Percentiles rank a stretch among this genome's conserved stretches.
phyloP scores from a whole-genome alignment of 2,888 invertebrate genomes.

The Tenthredo amoena region DNA sequence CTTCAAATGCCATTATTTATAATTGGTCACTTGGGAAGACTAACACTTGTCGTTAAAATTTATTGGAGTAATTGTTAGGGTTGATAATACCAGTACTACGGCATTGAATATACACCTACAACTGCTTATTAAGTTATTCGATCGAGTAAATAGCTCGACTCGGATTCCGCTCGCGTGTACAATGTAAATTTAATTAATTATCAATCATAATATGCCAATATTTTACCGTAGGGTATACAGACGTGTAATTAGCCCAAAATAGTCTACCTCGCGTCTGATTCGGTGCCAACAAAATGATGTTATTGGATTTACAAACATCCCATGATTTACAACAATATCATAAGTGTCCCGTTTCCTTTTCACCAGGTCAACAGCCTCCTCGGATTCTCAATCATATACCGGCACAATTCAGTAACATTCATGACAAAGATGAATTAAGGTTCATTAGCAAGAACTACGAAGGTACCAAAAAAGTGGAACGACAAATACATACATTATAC shows the following conservation, averaged over 20 bases:
- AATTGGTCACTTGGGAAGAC: not conserved
- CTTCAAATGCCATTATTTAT: not conserved
- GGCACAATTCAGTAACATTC: not conserved
- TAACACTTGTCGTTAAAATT: constrained; percentile 3
- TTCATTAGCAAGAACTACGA: not conserved
- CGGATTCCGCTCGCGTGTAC: not conserved
- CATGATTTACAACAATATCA: not conserved
- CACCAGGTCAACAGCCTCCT: constrained; percentile 5
- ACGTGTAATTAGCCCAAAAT: not conserved
- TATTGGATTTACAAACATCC: not conserved
- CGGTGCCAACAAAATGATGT: not conserved
- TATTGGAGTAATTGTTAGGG: not conserved
- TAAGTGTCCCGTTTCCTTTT: not conserved
- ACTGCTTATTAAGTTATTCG: constrained; percentile 8
- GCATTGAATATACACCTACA: not conserved
- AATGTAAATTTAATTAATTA: not conserved
- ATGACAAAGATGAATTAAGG: constrained; percentile 20
- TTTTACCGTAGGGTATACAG: not conserved
- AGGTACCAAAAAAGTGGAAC: constrained; percentile 15
- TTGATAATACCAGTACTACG: not conserved
- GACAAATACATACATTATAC: not conserved
- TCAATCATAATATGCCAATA: not conserved
- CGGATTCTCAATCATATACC: not conserved
- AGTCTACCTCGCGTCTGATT: not conserved
- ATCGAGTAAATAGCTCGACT: not conserved